Conservation (phyloP, 2,113 vertebrate genomes). For the Indicator maculatus region DNA sequence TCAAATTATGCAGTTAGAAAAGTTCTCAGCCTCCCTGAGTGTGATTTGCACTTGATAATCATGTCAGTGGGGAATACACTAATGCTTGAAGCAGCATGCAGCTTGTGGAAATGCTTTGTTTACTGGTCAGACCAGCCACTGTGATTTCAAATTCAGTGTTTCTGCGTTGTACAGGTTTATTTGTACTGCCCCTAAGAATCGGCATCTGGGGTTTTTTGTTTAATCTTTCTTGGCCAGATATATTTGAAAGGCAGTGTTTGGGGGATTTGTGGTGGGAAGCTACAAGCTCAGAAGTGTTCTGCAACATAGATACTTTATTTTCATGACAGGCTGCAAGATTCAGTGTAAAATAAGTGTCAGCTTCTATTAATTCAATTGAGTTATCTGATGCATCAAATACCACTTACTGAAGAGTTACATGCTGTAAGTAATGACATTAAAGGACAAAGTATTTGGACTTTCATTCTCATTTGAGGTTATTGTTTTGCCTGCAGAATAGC, state of each 20-base stretch:
- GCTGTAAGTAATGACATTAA: not conserved
- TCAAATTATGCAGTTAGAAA: not conserved
- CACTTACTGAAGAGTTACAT: not conserved
- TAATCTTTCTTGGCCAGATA: not conserved
- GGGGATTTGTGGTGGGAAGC: not conserved
- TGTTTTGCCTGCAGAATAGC: constrained; percentile 84
- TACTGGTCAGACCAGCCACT: accelerated
- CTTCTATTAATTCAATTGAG: not conserved
- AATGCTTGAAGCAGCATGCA: accelerated
- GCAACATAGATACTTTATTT: not conserved
- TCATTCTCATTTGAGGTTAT: constrained; percentile 48
- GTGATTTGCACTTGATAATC: not conserved
- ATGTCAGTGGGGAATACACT: not conserved
- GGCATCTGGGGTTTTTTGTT: not conserved
- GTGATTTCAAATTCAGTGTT: not conserved
- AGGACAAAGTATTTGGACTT: not conserved
- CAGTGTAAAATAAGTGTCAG: not conserved
- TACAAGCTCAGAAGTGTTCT: not conserved
- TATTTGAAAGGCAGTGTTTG: not conserved
- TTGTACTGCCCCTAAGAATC: not conserved
- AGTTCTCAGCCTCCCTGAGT: not conserved
- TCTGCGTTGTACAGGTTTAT: not conserved
- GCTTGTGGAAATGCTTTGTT: not conserved
- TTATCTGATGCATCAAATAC: not conserved
- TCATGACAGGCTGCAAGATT: not conserved